These are phyloP conservation scores for Agriopis aurantiaria DNA, from an alignment of 2,888 invertebrate species.

Conservation along the genomic window DNA sequence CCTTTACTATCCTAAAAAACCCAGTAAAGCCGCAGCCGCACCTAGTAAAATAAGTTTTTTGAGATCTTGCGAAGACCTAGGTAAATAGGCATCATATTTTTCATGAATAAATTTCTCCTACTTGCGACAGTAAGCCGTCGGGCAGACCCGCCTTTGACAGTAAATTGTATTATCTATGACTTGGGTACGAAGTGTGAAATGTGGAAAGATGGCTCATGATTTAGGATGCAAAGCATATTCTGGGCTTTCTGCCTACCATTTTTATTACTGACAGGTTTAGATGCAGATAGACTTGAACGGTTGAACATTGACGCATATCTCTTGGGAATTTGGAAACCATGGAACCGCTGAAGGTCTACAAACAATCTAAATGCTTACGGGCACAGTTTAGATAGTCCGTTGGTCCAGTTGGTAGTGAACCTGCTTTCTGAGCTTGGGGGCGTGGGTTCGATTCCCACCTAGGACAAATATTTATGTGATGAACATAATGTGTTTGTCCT, in stretches of 20 bases:
- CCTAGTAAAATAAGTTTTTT: constrained; percentile 7
- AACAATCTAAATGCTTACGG: no score
- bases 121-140: constrained; percentile 15
- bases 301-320: neutral
- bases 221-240: constrained; percentile 8
- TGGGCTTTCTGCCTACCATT: neutral
- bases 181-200: constrained; percentile 15
- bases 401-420: no score
- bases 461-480: no score
- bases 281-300: neutral
- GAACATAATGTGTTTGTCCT: no score
- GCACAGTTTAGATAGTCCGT: no score
- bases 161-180: constrained; percentile 15
- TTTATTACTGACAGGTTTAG: neutral
- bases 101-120: constrained; percentile 23
- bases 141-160: neutral
- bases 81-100: constrained; percentile 12
- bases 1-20: neutral
- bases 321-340: no score
- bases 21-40: neutral
- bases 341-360: no score
- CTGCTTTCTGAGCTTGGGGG: no score
- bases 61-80: neutral
- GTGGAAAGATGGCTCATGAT: neutral
- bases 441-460: no score